Conservation (phyloP, 2,113 vertebrate species). For the Myrmecophaga tridactyla region DNA sequence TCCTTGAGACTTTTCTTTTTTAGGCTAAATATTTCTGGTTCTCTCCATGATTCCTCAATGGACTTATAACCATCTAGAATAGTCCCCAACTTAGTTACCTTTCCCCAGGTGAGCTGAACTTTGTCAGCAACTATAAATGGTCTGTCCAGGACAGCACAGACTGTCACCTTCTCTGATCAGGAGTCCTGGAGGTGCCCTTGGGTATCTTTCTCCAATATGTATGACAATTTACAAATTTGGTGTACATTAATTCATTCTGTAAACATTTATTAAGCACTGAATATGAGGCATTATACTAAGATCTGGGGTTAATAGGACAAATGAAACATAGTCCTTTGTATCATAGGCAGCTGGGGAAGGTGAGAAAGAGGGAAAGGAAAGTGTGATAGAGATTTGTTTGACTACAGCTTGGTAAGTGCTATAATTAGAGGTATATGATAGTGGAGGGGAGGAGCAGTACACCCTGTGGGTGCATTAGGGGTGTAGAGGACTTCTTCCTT, state of each 20-base stretch:
- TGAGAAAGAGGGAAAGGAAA: neutral
- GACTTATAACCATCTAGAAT: neutral
- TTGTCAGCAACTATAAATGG: neutral
- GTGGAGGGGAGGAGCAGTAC: neutral
- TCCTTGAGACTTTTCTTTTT: neutral
- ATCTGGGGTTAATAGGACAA: neutral
- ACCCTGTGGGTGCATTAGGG: too few species aligned
- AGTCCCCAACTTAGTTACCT: neutral
- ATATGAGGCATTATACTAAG: neutral
- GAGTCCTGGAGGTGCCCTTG: neutral
- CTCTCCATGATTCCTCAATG: neutral
- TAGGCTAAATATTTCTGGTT: neutral
- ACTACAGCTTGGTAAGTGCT: neutral
- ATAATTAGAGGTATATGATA: neutral
- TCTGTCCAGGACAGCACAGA: neutral
- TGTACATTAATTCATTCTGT: neutral
- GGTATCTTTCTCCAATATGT: too few species aligned
- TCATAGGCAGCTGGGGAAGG: neutral
- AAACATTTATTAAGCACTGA: neutral
- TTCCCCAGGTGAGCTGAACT: neutral
- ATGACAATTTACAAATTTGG: neutral
- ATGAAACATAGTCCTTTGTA: neutral
- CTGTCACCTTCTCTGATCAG: neutral
- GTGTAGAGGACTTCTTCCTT: neutral
- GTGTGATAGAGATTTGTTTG: neutral